Conservation (phyloP, 2,113 vertebrate species). For the Chaetops frenatus region DNA sequence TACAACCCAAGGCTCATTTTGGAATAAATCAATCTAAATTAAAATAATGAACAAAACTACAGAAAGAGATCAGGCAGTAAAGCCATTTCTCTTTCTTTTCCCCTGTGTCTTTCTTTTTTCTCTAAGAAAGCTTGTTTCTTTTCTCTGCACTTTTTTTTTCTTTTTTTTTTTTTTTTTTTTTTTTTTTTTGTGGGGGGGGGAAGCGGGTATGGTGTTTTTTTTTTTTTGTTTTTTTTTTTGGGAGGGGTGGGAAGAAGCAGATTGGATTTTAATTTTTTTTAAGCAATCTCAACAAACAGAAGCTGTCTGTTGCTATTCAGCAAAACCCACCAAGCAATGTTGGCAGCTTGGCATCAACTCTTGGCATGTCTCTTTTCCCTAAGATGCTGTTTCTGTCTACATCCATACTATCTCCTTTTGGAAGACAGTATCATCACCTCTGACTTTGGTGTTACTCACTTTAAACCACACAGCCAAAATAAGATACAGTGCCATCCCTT, state of each 20-base stretch:
- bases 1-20: conserved; percentile 61
- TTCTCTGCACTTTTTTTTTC: neutral
- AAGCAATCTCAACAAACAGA: conserved; percentile 21
- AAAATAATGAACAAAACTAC: conserved; percentile 67
- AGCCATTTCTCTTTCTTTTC: neutral
- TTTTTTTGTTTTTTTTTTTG: neutral
- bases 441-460: neutral
- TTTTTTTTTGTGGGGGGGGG: too few relatives aligned
- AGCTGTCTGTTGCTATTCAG: conserved; percentile 23
- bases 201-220: too few relatives aligned
- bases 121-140: neutral
- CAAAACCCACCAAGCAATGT: neutral
- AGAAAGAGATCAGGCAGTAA: conserved; percentile 53
- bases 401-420: neutral
- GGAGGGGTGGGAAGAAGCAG: neutral
- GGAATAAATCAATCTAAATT: conserved; percentile 71
- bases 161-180: neutral
- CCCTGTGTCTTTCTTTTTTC: neutral
- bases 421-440: neutral
- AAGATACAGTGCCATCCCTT: neutral
- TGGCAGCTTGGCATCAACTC: neutral
- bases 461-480: neutral
- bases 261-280: neutral
- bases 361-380: neutral
- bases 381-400: neutral